A percentile compares a stretch with the other conserved stretches of the same genome.
These are phyloP conservation scores for Tenthredo scrophulariae DNA, from an alignment of 2,888 invertebrate genomes.

Conservation along the genomic window DNA sequence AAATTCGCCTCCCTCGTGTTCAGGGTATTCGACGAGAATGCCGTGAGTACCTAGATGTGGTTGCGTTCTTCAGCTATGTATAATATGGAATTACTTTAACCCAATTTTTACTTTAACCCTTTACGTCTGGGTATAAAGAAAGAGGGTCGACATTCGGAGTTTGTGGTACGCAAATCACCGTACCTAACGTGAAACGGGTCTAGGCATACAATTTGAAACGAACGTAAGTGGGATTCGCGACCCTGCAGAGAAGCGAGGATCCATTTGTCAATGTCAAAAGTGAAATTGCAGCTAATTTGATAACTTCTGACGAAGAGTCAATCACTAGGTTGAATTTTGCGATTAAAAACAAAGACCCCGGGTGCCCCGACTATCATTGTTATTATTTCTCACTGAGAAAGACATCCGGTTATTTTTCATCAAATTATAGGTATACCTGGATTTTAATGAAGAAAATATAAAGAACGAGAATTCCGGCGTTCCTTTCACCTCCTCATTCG, in stretches of 20 bases:
- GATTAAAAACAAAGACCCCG: background rate
- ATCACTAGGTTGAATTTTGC: background rate
- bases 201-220: background rate
- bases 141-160: background rate
- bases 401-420: slow-evolving; percentile 1
- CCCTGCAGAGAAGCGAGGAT: background rate
- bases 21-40: slow-evolving; percentile 99
- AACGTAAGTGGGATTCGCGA: background rate
- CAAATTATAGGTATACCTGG: background rate
- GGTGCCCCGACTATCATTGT: background rate
- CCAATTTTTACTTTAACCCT: background rate
- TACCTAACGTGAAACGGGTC: background rate
- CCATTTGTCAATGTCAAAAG: slow-evolving; percentile 17
- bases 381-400: background rate
- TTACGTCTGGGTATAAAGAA: background rate
- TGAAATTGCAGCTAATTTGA: slow-evolving; percentile 3
- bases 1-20: slow-evolving; percentile 99
- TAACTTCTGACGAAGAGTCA: slow-evolving; percentile 5
- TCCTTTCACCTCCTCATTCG: background rate
- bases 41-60: slow-evolving; percentile 87
- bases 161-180: background rate
- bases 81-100: background rate
- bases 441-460: background rate
- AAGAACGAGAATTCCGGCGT: background rate
- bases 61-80: background rate